Conservation (phyloP, 2,888 invertebrate species). For the Patella pellucida region DNA sequence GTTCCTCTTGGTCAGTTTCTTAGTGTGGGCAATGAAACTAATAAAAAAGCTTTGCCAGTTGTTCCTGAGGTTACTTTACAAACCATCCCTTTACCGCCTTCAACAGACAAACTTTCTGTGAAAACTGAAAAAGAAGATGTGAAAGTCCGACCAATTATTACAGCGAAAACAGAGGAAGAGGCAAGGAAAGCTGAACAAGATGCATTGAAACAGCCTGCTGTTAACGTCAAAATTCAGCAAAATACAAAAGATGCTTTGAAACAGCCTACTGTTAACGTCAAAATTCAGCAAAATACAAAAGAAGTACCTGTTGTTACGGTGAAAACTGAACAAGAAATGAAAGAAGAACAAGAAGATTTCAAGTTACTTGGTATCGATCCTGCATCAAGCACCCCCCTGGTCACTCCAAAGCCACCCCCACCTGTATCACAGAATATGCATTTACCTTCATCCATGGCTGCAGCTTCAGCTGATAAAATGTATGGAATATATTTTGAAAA, state of each 20-base stretch:
- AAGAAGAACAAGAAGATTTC: constrained; percentile 38
- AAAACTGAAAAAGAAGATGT: neutral
- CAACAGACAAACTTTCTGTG: too few relatives aligned
- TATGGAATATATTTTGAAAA: neutral
- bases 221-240: neutral
- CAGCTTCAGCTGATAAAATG: neutral
- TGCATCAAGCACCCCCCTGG: constrained; percentile 30
- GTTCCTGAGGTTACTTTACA: neutral
- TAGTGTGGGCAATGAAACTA: constrained; percentile 29
- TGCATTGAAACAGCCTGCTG: neutral
- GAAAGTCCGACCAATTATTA: neutral
- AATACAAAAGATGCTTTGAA: constrained; percentile 7
- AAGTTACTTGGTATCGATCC: constrained; percentile 47
- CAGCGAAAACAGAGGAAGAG: neutral
- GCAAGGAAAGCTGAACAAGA: neutral
- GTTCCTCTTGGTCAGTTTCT: constrained; percentile 45
- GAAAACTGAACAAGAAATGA: constrained; percentile 12
- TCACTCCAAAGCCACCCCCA: constrained; percentile 43
- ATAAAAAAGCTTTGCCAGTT: constrained; percentile 16
- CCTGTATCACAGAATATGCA: constrained; percentile 29
- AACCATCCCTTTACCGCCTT: neutral
- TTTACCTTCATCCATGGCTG: constrained; percentile 2
- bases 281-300: neutral
- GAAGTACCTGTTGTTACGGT: neutral
- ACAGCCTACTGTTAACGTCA: neutral